Percentiles rank a stretch among this genome's conserved stretches.
Evolutionary conservation across 2,888 invertebrate genomes (phyloP).

Genomic region (Drosophila merina): DNA sequence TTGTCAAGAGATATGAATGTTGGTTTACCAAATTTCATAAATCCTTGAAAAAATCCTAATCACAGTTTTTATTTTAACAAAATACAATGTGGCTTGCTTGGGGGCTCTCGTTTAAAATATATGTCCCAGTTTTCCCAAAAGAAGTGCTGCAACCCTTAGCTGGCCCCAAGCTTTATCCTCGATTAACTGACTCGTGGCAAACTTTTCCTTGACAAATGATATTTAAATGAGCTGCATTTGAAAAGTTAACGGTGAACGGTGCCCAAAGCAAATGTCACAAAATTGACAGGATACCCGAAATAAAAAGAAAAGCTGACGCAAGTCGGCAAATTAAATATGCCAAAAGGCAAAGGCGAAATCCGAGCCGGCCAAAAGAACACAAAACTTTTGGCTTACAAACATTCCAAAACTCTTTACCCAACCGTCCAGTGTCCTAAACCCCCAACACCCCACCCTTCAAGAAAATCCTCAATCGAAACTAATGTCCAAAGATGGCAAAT

Average conservation of each 20-base stretch:
- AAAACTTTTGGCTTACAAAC: constrained; percentile 54
- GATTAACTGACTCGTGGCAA: constrained; percentile 33
- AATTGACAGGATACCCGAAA: constrained; percentile 56
- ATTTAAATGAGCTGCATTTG: constrained; percentile 76
- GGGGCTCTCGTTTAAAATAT: not conserved
- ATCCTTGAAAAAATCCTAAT: not conserved
- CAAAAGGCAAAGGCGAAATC: constrained; percentile 63
- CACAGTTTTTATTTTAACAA: not conserved
- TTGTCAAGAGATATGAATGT: not conserved
- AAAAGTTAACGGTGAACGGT: constrained; percentile 58
- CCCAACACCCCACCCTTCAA: constrained; percentile 15
- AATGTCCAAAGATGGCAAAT: constrained; percentile 49
- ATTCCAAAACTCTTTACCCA: constrained; percentile 54
- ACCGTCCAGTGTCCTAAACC: not conserved
- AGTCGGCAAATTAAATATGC: constrained; percentile 71
- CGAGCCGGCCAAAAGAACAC: constrained; percentile 37
- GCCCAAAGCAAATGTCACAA: constrained; percentile 43
- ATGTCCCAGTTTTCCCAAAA: constrained; percentile 3
- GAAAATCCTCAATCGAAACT: constrained; percentile 19
- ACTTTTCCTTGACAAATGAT: constrained; percentile 66
- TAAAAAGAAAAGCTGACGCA: constrained; percentile 48
- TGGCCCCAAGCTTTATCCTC: constrained; percentile 11
- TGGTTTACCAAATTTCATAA: not conserved
- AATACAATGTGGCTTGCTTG: not conserved
- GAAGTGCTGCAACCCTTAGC: constrained; percentile 13